phyloP scores from a whole-genome alignment of 1,140 invertebrate species.

The Drusus annulatus region DNA sequence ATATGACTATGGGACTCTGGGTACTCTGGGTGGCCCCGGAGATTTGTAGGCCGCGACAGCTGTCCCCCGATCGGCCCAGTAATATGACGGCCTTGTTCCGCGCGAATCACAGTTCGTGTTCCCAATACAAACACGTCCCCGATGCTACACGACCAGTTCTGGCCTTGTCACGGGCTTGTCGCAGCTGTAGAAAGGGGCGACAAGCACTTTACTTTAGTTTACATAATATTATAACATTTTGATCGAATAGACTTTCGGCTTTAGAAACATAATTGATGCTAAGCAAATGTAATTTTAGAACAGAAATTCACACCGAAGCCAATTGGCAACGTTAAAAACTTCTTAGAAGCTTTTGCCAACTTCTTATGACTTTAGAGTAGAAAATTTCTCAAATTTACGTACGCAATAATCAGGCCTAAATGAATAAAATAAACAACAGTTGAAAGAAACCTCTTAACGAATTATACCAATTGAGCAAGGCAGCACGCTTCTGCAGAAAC shows the following conservation, averaged over 20 bases:
- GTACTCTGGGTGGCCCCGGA: neutral
- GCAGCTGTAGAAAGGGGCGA: constrained; percentile 6
- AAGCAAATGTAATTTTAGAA: too few species aligned
- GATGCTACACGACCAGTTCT: neutral
- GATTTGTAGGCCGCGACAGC: constrained; percentile 4
- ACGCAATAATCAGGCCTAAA: too few species aligned
- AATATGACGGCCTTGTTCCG: constrained; percentile 22
- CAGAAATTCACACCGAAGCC: too few species aligned
- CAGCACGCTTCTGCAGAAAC: too few species aligned
- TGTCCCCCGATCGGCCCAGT: constrained; percentile 10
- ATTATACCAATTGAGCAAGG: too few species aligned
- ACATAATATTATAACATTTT: constrained; percentile 16
- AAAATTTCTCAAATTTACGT: too few species aligned
- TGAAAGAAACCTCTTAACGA: too few species aligned
- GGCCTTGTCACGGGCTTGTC: neutral
- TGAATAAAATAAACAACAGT: too few species aligned
- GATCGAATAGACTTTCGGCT: neutral
- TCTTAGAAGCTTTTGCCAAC: too few species aligned
- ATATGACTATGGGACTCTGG: neutral
- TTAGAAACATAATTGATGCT: neutral
- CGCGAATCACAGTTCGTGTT: neutral
- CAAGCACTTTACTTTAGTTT: constrained; percentile 2
- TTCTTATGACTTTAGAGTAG: too few species aligned
- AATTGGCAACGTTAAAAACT: too few species aligned
- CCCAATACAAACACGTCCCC: constrained; percentile 1